Evolutionary conservation across 2,113 vertebrate species (phyloP).

Genomic region (Sceloporus undulatus): DNA sequence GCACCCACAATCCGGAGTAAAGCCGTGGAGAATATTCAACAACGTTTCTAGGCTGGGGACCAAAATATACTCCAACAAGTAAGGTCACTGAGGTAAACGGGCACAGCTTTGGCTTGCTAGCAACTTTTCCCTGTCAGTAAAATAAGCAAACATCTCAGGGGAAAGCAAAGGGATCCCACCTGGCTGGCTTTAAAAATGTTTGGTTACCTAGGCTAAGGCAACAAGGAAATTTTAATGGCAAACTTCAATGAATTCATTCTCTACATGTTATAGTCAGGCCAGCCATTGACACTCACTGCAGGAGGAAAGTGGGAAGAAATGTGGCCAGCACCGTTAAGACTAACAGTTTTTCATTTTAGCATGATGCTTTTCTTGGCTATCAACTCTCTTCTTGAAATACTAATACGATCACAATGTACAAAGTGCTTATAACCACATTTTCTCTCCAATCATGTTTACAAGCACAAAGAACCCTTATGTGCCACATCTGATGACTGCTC

Average conservation of each 20-base stretch:
- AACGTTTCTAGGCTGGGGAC: conserved; percentile 5
- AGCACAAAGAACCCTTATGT: not conserved
- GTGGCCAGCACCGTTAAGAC: too few species aligned
- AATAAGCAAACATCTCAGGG: not conserved
- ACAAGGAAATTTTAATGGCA: not conserved
- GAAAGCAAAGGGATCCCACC: not conserved
- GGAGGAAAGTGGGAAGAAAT: too few species aligned
- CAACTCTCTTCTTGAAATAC: too few species aligned
- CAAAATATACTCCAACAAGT: conserved; percentile 8
- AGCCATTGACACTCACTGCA: not conserved
- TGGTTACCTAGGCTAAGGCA: not conserved
- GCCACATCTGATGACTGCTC: too few species aligned
- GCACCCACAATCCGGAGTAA: not conserved
- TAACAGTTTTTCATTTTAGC: too few species aligned
- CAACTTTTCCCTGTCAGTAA: not conserved
- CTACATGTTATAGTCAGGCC: not conserved
- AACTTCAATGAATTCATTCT: not conserved
- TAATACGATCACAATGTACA: too few species aligned
- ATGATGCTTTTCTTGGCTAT: too few species aligned
- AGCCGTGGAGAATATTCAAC: conserved; percentile 3
- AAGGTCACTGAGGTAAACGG: conserved; percentile 11
- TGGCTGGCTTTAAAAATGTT: not conserved
- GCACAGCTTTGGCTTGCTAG: not conserved
- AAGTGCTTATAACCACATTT: too few species aligned
- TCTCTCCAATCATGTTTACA: not conserved